Evolutionary conservation across 2,888 invertebrate genomes (phyloP).

Genomic region (Drosophila pseudotakahashii): DNA sequence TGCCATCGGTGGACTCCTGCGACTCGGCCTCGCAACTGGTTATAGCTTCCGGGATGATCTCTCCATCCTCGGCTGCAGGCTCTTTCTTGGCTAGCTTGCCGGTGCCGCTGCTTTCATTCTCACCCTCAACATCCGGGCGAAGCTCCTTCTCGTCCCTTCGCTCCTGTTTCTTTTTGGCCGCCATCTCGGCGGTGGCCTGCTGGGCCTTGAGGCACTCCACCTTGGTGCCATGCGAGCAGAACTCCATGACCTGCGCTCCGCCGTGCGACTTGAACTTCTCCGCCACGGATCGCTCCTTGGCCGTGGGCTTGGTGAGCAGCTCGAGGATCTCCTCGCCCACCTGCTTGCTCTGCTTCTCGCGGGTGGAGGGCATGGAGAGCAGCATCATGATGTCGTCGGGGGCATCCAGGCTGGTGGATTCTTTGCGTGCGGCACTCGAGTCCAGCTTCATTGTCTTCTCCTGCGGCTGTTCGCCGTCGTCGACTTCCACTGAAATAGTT

Average conservation of each 20-base stretch:
- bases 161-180: constrained; percentile 80
- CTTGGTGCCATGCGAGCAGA: constrained; percentile 97
- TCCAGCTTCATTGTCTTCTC: constrained; percentile 74
- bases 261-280: constrained; percentile 98
- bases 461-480: constrained; percentile 65
- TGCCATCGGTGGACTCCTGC: constrained; percentile 67
- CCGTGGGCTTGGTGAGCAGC: constrained; percentile 96
- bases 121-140: constrained; percentile 20
- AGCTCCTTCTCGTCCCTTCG: constrained; percentile 65
- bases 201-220: constrained; percentile 90
- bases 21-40: constrained; percentile 67
- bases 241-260: constrained; percentile 96
- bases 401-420: constrained; percentile 82
- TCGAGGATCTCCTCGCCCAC: constrained; percentile 98
- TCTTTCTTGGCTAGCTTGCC: constrained; percentile 52
- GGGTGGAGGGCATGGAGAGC: constrained; percentile 90
- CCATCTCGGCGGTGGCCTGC: constrained; percentile 83
- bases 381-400: constrained; percentile 89
- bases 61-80: constrained; percentile 77
- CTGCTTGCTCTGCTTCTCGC: constrained; percentile 97
- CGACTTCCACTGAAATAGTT: constrained; percentile 70
- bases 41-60: constrained; percentile 69
- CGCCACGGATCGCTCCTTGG: constrained; percentile 97
- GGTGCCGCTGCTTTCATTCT: constrained; percentile 15
- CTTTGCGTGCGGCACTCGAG: constrained; percentile 64